Base-by-base conservation (phyloP, 2,113 vertebrate genomes). In the Phoenicopterus ruber region DNA sequence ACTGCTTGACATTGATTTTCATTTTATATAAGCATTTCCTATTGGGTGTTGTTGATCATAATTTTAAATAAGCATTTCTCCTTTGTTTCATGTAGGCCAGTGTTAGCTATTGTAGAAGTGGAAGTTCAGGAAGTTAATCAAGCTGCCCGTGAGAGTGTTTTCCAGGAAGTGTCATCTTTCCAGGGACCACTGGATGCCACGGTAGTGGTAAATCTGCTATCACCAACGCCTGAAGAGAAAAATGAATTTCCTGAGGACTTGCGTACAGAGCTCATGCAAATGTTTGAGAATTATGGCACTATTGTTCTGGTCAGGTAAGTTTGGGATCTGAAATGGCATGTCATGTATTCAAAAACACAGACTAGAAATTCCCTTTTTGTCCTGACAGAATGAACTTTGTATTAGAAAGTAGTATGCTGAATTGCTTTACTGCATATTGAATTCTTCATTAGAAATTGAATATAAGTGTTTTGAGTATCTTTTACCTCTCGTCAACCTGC, bases 131-230 rank as follows among this genome's bases (percentile, higher is more conserved):
- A 99, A 90, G 98, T 98, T 31, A 96, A 98, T 17, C 62, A 96
- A 67, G 95, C 97, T 59, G 98, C 98, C 34, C 98, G 98, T 71
- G 98, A 99, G 82, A 97, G 59, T 70, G 96, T 98, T 92, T 98
- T 99, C 96, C 98, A 97, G 91, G 98, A 98, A 94, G 98, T 98
- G 47, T 98, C 98, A 40, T 98, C 98, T 29, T 98, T 97, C 95
- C 98, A 98, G 95, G 98, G 98, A 21, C 98, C 98, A 10, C 85
- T 98, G 65, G 98, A 99, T 55, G 98, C 98, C 82, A 99, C 98
- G 0, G 98, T 98, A 11, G 95, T 98, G 26, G 97, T 98, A 32
- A 97, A 97, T 90, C 93, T 98, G 9, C 90, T 98, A 11, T 97
- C 98, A 8, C 97, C 98, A 61, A 96, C 86, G 12, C 84, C 91